These are phyloP conservation scores for Cheirogaleus major DNA, from an alignment of 2,797 vertebrate genomes.

Conservation along the genomic window DNA sequence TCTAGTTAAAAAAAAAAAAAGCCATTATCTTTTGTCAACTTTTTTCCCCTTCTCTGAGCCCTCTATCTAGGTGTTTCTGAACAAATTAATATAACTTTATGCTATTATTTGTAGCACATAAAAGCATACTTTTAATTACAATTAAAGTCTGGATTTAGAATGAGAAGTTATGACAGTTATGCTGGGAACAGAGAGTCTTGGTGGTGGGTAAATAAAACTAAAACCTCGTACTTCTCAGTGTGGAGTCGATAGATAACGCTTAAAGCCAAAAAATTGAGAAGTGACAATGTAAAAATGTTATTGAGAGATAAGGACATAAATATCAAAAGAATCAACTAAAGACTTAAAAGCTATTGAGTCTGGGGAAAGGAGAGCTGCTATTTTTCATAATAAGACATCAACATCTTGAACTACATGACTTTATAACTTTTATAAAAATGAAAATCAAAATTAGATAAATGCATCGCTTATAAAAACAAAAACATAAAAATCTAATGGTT, in stretches of 20 bases:
- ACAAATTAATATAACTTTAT: not conserved
- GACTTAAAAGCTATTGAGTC: not conserved
- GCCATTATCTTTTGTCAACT: not conserved
- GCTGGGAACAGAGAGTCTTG: not conserved
- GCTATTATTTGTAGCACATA: not conserved
- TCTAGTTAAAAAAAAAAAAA: not conserved
- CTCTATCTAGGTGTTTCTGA: not conserved
- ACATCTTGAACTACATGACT: not conserved
- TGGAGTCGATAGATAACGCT: not conserved
- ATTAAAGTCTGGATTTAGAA: not conserved
- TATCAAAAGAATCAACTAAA: not conserved
- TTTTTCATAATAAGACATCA: not conserved
- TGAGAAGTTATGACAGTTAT: not conserved
- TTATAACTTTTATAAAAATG: not conserved
- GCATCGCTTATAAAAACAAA: not conserved
- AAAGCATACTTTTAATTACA: not conserved
- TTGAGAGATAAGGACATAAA: not conserved
- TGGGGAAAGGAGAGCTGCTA: not conserved
- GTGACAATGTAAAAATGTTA: too few species aligned
- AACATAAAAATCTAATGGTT: not conserved
- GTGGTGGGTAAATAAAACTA: not conserved
- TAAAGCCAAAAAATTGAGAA: not conserved
- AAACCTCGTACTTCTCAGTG: not conserved
- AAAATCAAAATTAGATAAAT: constrained; percentile 4
- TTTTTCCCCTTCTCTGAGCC: not conserved